Evolutionary conservation across 2,888 invertebrate species (phyloP).

Genomic region (Candidula unifasciata): DNA sequence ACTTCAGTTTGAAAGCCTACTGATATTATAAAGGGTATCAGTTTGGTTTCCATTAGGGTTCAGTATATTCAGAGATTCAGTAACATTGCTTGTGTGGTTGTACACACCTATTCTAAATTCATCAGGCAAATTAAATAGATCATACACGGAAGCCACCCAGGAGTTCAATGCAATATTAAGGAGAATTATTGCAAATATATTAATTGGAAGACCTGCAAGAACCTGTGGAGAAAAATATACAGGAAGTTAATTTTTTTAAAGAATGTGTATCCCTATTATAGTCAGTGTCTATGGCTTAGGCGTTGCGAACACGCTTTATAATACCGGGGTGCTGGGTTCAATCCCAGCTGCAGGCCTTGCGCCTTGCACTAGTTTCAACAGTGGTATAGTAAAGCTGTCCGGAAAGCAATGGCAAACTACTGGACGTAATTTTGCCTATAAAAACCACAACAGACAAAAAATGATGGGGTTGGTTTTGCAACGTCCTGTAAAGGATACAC

Average conservation of each 20-base stretch:
- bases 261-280: too few relatives aligned
- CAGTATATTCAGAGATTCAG: not conserved
- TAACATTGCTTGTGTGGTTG: not conserved
- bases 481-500: too few relatives aligned
- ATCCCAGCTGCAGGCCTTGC: too few relatives aligned
- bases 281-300: too few relatives aligned
- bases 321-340: too few relatives aligned
- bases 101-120: constrained; percentile 51
- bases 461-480: too few relatives aligned
- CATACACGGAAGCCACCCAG: constrained; percentile 80
- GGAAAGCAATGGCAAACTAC: too few relatives aligned
- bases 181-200: constrained; percentile 84
- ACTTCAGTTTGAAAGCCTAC: not conserved
- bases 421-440: too few relatives aligned
- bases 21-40: not conserved
- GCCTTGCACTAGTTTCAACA: too few relatives aligned
- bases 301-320: too few relatives aligned
- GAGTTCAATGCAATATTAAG: constrained; percentile 87
- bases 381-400: too few relatives aligned
- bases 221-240: constrained; percentile 79
- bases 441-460: too few relatives aligned
- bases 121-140: constrained; percentile 59
- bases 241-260: not conserved
- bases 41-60: not conserved
- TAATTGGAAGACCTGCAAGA: constrained; percentile 88